phyloP scores from a whole-genome alignment of 2,113 vertebrate genomes.

The Paramisgurnus dabryanus region DNA sequence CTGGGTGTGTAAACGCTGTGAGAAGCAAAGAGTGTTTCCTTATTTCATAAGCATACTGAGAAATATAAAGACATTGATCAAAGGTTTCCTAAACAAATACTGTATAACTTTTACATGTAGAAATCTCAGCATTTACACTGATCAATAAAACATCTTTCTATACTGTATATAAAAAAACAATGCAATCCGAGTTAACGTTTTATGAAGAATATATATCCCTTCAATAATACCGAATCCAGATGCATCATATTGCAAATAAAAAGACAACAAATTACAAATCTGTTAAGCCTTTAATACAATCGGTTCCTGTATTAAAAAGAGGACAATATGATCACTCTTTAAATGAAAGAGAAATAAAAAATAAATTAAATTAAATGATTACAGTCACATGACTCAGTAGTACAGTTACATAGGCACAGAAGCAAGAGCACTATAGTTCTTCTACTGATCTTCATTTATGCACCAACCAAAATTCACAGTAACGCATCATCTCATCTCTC shows the following conservation, averaged over 20 bases:
- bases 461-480: conserved; percentile 55
- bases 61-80: background rate
- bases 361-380: conserved; percentile 65
- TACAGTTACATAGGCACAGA: conserved; percentile 64
- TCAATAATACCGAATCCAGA: conserved; percentile 8
- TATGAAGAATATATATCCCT: background rate
- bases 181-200: background rate
- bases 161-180: conserved; percentile 18
- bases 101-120: conserved; percentile 10
- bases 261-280: background rate
- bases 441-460: conserved; percentile 42
- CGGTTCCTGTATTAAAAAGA: conserved; percentile 49
- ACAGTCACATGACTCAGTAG: conserved; percentile 72
- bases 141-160: conserved; percentile 34
- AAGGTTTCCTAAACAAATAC: conserved; percentile 8
- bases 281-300: conserved; percentile 31
- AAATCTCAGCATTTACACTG: background rate
- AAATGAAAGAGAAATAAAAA: conserved; percentile 62
- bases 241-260: conserved; percentile 2
- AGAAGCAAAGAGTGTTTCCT: conserved; percentile 7
- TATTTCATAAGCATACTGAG: background rate
- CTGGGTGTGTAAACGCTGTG: background rate
- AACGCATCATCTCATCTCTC: conserved; percentile 43
- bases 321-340: conserved; percentile 55
- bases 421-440: conserved; percentile 55